phyloP scores from a whole-genome alignment of 2,113 vertebrate genomes.

The Lycaon pictus region DNA sequence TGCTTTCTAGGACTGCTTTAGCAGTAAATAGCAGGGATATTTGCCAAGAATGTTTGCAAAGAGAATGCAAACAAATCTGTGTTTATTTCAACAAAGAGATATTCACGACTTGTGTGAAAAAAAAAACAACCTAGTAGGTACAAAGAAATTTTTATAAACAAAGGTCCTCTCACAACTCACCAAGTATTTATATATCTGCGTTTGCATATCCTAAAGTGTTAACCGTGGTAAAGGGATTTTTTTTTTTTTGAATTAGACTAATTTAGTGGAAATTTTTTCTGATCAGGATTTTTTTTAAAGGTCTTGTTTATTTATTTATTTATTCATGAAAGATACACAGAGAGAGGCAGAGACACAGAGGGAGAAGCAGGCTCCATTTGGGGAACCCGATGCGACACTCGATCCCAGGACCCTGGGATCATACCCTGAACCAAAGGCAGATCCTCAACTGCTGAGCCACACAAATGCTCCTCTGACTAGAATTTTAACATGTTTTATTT shows the following conservation, averaged over 20 bases:
- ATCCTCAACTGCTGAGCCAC: too few species aligned
- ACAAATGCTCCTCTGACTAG: background rate
- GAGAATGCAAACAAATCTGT: background rate
- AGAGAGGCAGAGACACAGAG: too few species aligned
- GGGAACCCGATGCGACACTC: too few species aligned
- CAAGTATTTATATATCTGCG: background rate
- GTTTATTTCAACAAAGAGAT: slow-evolving; percentile 26
- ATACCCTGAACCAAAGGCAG: too few species aligned
- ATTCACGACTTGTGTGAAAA: background rate
- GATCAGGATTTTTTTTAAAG: background rate
- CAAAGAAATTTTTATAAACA: slow-evolving; percentile 25
- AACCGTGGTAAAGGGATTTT: background rate
- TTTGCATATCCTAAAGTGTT: background rate
- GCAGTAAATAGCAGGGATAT: background rate
- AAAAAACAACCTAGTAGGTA: background rate
- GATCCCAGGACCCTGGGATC: too few species aligned
- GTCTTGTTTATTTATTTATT: too few species aligned
- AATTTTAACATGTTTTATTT: background rate
- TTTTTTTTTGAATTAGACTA: background rate
- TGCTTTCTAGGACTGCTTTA: background rate
- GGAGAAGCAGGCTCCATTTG: too few species aligned
- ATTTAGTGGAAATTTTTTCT: background rate
- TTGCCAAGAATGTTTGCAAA: background rate
- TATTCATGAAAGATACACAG: too few species aligned
- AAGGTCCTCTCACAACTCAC: background rate